phyloP scores from a whole-genome alignment of 2,797 vertebrate genomes.

The Centropyge bicolor region DNA sequence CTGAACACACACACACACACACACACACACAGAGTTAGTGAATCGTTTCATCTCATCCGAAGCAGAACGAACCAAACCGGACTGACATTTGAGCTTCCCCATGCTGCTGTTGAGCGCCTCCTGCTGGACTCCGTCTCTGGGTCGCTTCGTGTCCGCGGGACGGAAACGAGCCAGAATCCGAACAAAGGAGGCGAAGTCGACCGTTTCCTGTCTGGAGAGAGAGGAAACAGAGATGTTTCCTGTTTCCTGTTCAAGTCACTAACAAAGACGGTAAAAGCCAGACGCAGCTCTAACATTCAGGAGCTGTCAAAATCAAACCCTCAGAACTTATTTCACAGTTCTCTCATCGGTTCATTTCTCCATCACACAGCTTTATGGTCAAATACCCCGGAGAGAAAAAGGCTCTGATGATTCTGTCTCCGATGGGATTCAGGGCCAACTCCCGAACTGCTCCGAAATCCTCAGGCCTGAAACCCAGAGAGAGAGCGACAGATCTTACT shows the following conservation, averaged over 20 bases:
- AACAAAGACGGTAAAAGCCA: background rate
- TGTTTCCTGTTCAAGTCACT: background rate
- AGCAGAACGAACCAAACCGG: background rate
- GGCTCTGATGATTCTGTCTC: conserved; percentile 84
- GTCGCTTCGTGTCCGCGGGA: conserved; percentile 67
- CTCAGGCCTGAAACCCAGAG: conserved; percentile 68
- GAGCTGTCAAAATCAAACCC: background rate
- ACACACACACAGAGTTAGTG: conserved; percentile 7
- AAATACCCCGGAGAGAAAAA: conserved; percentile 85
- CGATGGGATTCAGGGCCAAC: conserved; percentile 86
- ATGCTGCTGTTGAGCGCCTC: conserved; percentile 85
- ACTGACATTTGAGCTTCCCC: conserved; percentile 87
- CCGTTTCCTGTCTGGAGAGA: conserved; percentile 73
- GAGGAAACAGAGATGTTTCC: background rate
- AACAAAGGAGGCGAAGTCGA: conserved; percentile 87
- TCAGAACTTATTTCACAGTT: background rate
- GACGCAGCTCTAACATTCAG: background rate
- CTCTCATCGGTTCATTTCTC: no score
- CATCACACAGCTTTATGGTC: no score
- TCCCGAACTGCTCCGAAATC: conserved; percentile 82
- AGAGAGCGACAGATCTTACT: background rate
- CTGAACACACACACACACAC: conserved; percentile 64
- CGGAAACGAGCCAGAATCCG: conserved; percentile 87
- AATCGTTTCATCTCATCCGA: no score
- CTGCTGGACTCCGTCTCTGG: conserved; percentile 50